These are phyloP conservation scores for Anticlea derivata DNA, from an alignment of 2,888 invertebrate species.

Conservation along the genomic window DNA sequence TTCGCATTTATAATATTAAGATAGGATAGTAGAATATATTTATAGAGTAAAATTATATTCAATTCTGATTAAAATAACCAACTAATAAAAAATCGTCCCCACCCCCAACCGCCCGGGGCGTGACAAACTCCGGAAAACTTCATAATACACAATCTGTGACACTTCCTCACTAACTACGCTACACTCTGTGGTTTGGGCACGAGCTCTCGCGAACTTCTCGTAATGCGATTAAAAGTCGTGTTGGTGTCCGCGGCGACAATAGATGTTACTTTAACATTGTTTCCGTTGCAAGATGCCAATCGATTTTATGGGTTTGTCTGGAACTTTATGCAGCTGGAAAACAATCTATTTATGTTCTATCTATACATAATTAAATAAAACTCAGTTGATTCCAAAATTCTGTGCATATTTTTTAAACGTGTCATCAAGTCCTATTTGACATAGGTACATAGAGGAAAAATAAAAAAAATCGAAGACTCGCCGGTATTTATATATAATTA, in stretches of 20 bases:
- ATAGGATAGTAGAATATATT: too few species aligned
- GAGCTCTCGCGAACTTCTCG: slow-evolving; percentile 51
- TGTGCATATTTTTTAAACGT: too few species aligned
- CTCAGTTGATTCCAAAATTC: too few species aligned
- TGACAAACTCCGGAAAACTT: slow-evolving; percentile 2
- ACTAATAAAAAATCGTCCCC: slow-evolving; percentile 7
- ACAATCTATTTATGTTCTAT: background rate
- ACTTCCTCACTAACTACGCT: slow-evolving; percentile 3
- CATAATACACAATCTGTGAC: slow-evolving; percentile 9
- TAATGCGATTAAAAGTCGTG: slow-evolving; percentile 67
- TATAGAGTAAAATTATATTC: slow-evolving; percentile 50
- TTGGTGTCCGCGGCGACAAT: slow-evolving; percentile 54
- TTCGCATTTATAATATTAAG: too few species aligned
- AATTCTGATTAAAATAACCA: background rate
- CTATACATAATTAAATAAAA: too few species aligned
- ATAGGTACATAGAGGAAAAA: too few species aligned
- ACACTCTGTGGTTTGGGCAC: slow-evolving; percentile 39
- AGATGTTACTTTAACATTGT: slow-evolving; percentile 66
- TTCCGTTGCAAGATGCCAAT: slow-evolving; percentile 42
- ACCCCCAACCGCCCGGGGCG: background rate
- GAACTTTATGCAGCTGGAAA: slow-evolving; percentile 12
- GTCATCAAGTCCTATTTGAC: too few species aligned
- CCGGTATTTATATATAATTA: too few species aligned
- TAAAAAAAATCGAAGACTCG: too few species aligned
- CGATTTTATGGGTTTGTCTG: slow-evolving; percentile 25